phyloP scores from a whole-genome alignment of 2,888 invertebrate genomes.

The Flabesymbios commensalis region DNA sequence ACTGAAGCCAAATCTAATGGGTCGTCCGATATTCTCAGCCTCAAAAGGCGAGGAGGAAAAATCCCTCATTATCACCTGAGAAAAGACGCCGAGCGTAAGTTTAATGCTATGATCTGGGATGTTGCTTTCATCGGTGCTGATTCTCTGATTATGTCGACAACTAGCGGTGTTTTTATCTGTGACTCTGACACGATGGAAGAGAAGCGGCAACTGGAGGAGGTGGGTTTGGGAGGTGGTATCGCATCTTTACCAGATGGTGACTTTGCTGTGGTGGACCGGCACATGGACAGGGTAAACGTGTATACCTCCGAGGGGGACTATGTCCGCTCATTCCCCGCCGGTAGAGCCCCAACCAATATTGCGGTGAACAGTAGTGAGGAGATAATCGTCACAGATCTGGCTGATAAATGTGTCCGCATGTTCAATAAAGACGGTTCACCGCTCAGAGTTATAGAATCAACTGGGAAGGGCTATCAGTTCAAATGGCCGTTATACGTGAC shows the following conservation, averaged over 20 bases:
- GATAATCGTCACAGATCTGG: constrained; percentile 23
- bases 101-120: constrained; percentile 28
- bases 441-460: constrained; percentile 1
- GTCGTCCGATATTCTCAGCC: not conserved
- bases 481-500: constrained; percentile 26
- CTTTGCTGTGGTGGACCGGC: constrained; percentile 22
- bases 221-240: constrained; percentile 26
- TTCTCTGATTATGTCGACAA: constrained; percentile 10
- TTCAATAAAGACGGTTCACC: constrained; percentile 13
- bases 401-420: constrained; percentile 18
- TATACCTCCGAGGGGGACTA: constrained; percentile 21
- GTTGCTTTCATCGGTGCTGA: constrained; percentile 15
- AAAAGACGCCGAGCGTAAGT: constrained; percentile 8
- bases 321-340: constrained; percentile 16
- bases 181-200: constrained; percentile 17
- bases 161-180: constrained; percentile 20
- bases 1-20: not conserved
- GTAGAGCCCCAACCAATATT: constrained; percentile 16
- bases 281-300: constrained; percentile 22
- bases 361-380: constrained; percentile 17
- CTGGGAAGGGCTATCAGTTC: constrained; percentile 9
- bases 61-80: constrained; percentile 5
- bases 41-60: constrained; percentile 8
- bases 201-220: constrained; percentile 18
- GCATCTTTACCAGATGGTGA: constrained; percentile 19